phyloP scores from a whole-genome alignment of 2,797 vertebrate genomes.

The Hirundo rustica region DNA sequence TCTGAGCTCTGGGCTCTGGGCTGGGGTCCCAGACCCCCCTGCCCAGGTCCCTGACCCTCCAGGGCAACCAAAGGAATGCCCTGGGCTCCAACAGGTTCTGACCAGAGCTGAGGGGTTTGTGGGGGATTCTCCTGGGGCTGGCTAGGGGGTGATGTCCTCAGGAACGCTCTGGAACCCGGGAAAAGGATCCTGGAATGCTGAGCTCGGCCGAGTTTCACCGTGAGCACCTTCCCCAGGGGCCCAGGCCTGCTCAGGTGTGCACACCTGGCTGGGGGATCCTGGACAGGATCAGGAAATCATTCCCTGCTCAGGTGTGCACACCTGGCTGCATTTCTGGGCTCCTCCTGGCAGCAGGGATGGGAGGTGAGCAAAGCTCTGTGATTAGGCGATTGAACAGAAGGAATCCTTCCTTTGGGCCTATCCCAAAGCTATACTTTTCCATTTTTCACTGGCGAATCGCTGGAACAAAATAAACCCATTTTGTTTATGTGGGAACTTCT shows the following conservation, averaged over 20 bases:
- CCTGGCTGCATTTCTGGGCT: too few species aligned
- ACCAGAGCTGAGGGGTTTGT: neutral
- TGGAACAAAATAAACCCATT: neutral
- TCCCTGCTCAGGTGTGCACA: neutral
- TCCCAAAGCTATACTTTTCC: neutral
- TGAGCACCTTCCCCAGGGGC: neutral
- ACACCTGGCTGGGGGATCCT: neutral
- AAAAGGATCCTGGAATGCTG: neutral
- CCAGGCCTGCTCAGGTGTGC: neutral
- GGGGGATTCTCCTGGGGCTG: neutral
- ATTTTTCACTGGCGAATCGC: neutral
- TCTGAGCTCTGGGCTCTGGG: too few species aligned
- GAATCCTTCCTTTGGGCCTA: neutral
- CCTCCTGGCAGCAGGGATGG: too few species aligned
- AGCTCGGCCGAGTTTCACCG: neutral
- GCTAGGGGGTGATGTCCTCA: accelerated
- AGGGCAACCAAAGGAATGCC: too few species aligned
- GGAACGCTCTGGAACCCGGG: neutral
- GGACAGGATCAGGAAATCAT: too few species aligned
- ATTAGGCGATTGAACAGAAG: neutral
- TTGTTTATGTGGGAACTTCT: neutral
- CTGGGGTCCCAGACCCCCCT: too few species aligned
- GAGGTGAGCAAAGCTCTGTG: neutral
- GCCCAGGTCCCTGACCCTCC: too few species aligned
- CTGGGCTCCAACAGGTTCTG: too few species aligned